Conservation (phyloP, 2,888 invertebrate genomes). For the Ischnura elegans region DNA sequence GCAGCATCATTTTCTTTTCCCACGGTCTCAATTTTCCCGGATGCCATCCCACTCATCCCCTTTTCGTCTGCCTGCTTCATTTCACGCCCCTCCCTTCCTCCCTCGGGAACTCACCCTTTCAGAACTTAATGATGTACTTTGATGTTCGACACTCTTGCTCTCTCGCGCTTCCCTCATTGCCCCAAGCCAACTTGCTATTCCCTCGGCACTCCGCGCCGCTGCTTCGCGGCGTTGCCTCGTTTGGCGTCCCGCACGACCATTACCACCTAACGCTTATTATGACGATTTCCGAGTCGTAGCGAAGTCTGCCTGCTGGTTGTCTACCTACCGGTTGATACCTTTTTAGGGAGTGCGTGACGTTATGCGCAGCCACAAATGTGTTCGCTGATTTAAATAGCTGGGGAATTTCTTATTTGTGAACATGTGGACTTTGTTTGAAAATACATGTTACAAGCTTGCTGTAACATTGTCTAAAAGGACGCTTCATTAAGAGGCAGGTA, state of each 20-base stretch:
- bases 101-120: constrained; percentile 27
- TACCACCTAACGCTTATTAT: neutral
- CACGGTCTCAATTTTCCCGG: neutral
- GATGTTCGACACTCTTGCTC: constrained; percentile 53
- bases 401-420: too few species aligned
- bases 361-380: too few species aligned
- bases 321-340: too few species aligned
- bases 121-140: constrained; percentile 54
- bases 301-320: neutral
- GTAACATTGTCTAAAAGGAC: too few species aligned
- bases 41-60: neutral
- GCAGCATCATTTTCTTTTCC: neutral
- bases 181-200: neutral
- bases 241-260: neutral
- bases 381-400: too few species aligned
- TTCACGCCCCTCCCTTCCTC: neutral
- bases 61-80: neutral
- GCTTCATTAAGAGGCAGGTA: too few species aligned
- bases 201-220: neutral
- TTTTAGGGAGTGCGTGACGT: too few species aligned
- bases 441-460: too few species aligned
- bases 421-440: too few species aligned
- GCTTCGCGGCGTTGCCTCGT: neutral
- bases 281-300: neutral
- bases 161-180: constrained; percentile 12